phyloP scores from a whole-genome alignment of 2,888 invertebrate species.

The Drosophila planitibia region DNA sequence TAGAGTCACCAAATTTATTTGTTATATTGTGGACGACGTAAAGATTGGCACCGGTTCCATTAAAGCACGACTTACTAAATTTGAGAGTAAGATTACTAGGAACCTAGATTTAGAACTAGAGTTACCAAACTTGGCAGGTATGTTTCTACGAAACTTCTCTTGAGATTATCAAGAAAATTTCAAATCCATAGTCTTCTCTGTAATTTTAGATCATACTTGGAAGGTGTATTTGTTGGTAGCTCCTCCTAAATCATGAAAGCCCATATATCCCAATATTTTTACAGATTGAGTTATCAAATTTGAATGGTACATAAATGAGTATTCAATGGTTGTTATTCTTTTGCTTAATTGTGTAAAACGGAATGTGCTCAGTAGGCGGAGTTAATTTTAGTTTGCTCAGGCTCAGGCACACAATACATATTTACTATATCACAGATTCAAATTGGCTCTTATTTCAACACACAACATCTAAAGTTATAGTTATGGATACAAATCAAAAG shows the following conservation, averaged over 20 bases:
- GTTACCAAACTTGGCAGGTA: background rate
- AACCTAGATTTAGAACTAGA: background rate
- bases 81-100: no score
- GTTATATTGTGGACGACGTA: background rate
- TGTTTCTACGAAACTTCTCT: background rate
- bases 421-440: constrained; percentile 24
- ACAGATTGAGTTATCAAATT: background rate
- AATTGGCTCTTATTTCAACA: constrained; percentile 23
- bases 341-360: background rate
- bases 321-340: background rate
- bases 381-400: constrained; percentile 4
- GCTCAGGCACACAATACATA: constrained; percentile 13
- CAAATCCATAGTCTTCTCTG: background rate
- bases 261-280: accelerated
- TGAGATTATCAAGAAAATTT: background rate
- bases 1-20: background rate
- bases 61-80: no score
- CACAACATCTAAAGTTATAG: constrained; percentile 22
- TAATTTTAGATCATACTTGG: background rate
- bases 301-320: no score
- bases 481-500: constrained; percentile 60
- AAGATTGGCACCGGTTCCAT: background rate
- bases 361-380: constrained; percentile 32
- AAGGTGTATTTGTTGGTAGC: background rate
- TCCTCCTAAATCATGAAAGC: background rate